phyloP scores from a whole-genome alignment of 1,140 invertebrate species.

The Bombus pascuorum region DNA sequence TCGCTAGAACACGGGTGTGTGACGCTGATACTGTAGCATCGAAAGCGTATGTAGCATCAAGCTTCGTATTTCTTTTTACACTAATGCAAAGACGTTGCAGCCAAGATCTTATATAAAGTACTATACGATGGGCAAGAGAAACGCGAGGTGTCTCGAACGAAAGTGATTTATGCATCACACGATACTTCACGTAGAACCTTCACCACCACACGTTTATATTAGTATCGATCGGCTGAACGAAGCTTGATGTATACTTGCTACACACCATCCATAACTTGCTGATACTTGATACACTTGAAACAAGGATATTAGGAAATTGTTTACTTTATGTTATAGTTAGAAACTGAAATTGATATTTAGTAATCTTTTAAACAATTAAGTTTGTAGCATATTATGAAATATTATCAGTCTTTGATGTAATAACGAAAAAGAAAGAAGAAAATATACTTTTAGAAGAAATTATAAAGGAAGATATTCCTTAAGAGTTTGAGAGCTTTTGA shows the following conservation, averaged over 20 bases:
- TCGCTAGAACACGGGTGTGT: background rate
- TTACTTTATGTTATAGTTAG: no score
- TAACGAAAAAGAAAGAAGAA: no score
- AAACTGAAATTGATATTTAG: no score
- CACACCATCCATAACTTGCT: no score
- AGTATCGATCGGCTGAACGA: background rate
- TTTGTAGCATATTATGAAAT: no score
- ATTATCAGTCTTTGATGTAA: no score
- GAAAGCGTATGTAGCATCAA: background rate
- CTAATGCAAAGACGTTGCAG: background rate
- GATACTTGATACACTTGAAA: background rate
- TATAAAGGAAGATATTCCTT: no score
- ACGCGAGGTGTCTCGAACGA: background rate
- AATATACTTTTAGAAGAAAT: no score
- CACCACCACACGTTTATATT: background rate
- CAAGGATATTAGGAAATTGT: background rate
- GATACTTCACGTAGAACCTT: background rate
- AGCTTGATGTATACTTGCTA: background rate
- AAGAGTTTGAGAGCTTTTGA: no score
- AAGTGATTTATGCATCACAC: background rate
- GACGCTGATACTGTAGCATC: background rate
- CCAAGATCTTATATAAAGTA: background rate
- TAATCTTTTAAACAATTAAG: no score
- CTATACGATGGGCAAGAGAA: background rate
- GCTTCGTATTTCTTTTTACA: background rate